A percentile compares a stretch with the other conserved stretches of the same genome.
Evolutionary conservation across 2,888 invertebrate genomes (phyloP).

Genomic region (Rhodophaea formosa): DNA sequence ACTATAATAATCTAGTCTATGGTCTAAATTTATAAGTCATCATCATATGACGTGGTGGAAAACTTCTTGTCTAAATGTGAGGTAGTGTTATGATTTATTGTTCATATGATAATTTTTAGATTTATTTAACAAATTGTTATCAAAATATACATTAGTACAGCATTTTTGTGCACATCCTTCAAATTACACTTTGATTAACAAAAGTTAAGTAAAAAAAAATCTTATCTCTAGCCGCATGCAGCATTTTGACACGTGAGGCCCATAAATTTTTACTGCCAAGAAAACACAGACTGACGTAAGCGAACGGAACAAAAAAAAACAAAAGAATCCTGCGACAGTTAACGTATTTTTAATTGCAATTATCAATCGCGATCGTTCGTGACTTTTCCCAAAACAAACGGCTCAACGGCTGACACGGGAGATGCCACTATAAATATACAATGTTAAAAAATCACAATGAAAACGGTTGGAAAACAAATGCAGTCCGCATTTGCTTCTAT

Average conservation of each 20-base stretch:
- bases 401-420: conserved; percentile 55
- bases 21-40: too few relatives aligned
- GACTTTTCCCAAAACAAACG: conserved; percentile 75
- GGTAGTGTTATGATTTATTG: too few relatives aligned
- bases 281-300: not conserved
- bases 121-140: too few relatives aligned
- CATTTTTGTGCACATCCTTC: too few relatives aligned
- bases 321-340: conserved; percentile 38
- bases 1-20: too few relatives aligned
- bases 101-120: too few relatives aligned
- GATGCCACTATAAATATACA: conserved; percentile 61
- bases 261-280: conserved; percentile 7
- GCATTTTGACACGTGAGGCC: not conserved
- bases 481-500: conserved; percentile 24
- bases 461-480: too few relatives aligned
- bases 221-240: not conserved
- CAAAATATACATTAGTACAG: too few relatives aligned
- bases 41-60: too few relatives aligned
- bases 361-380: conserved; percentile 61
- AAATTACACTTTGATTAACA: too few relatives aligned
- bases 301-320: conserved; percentile 33
- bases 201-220: not conserved
- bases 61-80: too few relatives aligned
- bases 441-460: conserved; percentile 52
- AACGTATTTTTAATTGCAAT: conserved; percentile 55